These are phyloP conservation scores for Drosophila merina DNA, from an alignment of 2,888 invertebrate genomes.

Conservation along the genomic window DNA sequence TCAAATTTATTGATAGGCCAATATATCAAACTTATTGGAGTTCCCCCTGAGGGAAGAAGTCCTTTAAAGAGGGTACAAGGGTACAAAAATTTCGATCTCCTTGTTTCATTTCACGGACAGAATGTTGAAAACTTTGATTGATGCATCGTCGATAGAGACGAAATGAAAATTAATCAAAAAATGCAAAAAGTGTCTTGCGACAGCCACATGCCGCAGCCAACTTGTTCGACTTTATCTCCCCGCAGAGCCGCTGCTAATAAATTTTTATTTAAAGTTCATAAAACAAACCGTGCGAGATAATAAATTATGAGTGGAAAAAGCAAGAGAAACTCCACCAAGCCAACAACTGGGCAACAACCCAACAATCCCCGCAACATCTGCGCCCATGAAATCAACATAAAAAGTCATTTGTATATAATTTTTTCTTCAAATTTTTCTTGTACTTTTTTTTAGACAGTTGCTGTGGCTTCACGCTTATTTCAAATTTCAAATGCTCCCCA, in stretches of 20 bases:
- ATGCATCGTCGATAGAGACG: conserved; percentile 46
- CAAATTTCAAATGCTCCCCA: conserved; percentile 51
- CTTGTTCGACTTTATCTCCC: conserved; percentile 43
- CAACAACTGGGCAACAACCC: conserved; percentile 11
- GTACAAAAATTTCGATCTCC: conserved; percentile 11
- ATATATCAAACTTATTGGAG: conserved; percentile 43
- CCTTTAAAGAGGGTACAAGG: not conserved
- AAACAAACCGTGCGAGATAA: conserved; percentile 65
- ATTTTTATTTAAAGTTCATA: conserved; percentile 73
- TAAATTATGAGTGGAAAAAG: conserved; percentile 61
- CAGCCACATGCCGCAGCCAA: conserved; percentile 44
- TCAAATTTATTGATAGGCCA: conserved; percentile 37
- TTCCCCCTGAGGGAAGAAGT: no score
- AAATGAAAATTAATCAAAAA: conserved; percentile 48
- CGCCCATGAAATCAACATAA: conserved; percentile 79
- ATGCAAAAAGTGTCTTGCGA: conserved; percentile 48
- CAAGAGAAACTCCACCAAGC: conserved; percentile 1
- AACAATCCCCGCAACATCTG: conserved; percentile 60
- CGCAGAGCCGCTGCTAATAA: conserved; percentile 41
- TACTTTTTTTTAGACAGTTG: conserved; percentile 53
- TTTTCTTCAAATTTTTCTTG: conserved; percentile 33
- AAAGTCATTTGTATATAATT: conserved; percentile 74
- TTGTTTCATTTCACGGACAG: conserved; percentile 38
- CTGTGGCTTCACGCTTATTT: conserved; percentile 72
- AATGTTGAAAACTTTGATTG: conserved; percentile 55